phyloP scores from a whole-genome alignment of 2,113 vertebrate genomes.

The Ochotona curzoniae region DNA sequence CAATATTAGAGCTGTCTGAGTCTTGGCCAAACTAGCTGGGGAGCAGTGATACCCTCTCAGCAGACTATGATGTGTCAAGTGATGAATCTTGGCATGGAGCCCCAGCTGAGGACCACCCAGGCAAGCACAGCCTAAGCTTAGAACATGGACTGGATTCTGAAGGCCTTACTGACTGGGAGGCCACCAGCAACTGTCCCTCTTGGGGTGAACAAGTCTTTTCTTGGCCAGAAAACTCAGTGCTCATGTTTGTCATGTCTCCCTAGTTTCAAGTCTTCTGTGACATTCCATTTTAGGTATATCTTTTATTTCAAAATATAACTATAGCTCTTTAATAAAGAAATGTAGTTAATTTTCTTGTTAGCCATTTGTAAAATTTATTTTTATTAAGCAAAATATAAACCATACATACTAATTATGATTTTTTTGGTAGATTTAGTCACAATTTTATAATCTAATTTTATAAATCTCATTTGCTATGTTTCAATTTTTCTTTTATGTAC shows the following conservation, averaged over 20 bases:
- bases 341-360: not conserved
- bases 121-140: not conserved
- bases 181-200: not conserved
- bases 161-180: not conserved
- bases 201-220: not conserved
- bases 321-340: not conserved
- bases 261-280: not conserved
- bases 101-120: not conserved
- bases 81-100: not conserved
- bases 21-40: not conserved
- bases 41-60: not conserved
- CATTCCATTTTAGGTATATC: not conserved
- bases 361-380: conserved; percentile 20
- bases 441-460: not conserved
- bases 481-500: not conserved
- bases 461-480: not conserved
- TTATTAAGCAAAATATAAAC: not conserved
- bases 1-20: not conserved
- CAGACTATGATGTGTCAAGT: not conserved
- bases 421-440: not conserved
- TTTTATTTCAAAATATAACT: not conserved
- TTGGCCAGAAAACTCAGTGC: not conserved
- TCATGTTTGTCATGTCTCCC: not conserved
- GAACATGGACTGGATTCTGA: not conserved
- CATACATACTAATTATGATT: not conserved